A percentile compares a stretch with the other conserved stretches of the same genome.
phyloP scores from a whole-genome alignment of 2,113 vertebrate genomes.

The Antechinus stuartii region DNA sequence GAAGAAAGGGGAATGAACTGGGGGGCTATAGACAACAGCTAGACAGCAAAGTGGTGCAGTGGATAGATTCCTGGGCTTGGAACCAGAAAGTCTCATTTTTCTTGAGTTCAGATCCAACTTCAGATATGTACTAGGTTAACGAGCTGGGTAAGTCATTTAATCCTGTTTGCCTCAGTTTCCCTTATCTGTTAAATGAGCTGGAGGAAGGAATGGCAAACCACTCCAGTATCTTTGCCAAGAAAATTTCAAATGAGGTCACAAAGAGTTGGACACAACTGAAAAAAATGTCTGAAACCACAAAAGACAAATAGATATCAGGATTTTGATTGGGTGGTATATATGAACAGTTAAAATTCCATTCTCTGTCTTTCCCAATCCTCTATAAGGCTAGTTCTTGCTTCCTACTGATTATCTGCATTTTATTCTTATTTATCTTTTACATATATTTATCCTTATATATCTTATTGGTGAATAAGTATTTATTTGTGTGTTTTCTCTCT shows the following conservation, averaged over 20 bases:
- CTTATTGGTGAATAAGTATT: neutral
- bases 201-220: neutral
- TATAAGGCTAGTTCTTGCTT: neutral
- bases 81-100: too few relatives aligned
- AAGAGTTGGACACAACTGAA: neutral
- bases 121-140: neutral
- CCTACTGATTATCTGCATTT: neutral
- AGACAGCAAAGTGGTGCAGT: too few relatives aligned
- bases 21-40: too few relatives aligned
- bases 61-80: too few relatives aligned
- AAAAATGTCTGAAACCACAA: neutral
- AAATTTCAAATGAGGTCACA: neutral
- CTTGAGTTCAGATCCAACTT: neutral
- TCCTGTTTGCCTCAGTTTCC: neutral
- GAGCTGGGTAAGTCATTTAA: neutral
- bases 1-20: too few relatives aligned
- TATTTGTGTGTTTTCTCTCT: too few relatives aligned
- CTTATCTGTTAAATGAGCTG: neutral
- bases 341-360: neutral
- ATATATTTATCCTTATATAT: neutral
- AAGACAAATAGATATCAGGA: neutral
- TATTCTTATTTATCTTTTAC: neutral
- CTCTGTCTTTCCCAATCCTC: neutral
- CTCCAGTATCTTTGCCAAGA: neutral
- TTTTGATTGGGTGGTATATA: neutral